phyloP scores from a whole-genome alignment of 1,140 invertebrate species.

The Saccostrea glomerata region DNA sequence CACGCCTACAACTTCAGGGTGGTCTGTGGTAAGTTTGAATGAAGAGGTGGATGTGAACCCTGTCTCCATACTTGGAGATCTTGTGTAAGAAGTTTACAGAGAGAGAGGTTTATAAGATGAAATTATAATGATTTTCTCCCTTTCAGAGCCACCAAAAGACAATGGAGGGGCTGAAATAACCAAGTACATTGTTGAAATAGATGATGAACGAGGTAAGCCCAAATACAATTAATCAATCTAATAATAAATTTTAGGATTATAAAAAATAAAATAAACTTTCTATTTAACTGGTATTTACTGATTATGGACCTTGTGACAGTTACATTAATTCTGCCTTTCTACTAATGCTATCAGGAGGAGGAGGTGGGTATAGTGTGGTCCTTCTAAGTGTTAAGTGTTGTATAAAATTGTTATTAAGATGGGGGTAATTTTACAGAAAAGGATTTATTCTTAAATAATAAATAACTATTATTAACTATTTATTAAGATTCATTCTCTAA shows the following conservation, averaged over 20 bases:
- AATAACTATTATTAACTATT: no score
- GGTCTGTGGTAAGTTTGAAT: slow-evolving; percentile 83
- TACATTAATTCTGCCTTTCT: neutral
- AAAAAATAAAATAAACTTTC: no score
- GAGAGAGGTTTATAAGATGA: no score
- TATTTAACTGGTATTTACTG: neutral
- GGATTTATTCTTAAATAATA: no score
- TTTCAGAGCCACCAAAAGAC: slow-evolving; percentile 86
- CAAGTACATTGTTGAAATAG: slow-evolving; percentile 85
- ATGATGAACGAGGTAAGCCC: slow-evolving; percentile 79
- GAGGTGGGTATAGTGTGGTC: neutral
- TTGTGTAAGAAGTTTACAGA: no score
- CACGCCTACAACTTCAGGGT: slow-evolving; percentile 87
- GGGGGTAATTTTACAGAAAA: no score
- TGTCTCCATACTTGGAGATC: no score
- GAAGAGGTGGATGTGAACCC: neutral
- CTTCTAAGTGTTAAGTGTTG: neutral
- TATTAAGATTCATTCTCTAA: no score
- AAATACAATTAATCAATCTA: neutral
- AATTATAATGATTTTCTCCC: slow-evolving; percentile 28
- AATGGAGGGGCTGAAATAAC: slow-evolving; percentile 87
- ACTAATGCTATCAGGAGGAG: slow-evolving; percentile 5
- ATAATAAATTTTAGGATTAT: neutral
- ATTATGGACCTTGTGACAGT: neutral
- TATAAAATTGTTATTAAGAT: neutral